Conservation (phyloP, 2,888 invertebrate species). For the Holacanthella duospinosa region DNA sequence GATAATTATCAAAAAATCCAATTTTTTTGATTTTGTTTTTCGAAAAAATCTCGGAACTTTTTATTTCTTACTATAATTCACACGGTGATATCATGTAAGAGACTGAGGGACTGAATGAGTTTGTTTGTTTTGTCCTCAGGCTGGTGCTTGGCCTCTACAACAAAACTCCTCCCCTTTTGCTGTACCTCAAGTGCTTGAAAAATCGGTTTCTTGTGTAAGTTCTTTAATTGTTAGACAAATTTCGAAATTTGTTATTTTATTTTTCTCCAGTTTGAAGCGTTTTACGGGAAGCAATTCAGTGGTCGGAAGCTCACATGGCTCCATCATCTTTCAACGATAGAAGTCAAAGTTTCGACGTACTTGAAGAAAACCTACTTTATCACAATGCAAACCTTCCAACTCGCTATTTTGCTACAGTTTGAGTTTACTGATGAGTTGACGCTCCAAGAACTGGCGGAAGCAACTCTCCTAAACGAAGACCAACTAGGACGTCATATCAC, state of each 20-base stretch:
- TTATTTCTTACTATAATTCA: too few species aligned
- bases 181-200: slow-evolving; percentile 79
- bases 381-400: slow-evolving; percentile 81
- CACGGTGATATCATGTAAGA: too few species aligned
- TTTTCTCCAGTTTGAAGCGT: slow-evolving; percentile 72
- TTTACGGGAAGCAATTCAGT: slow-evolving; percentile 77
- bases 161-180: slow-evolving; percentile 68
- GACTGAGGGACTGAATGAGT: too few species aligned
- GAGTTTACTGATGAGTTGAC: slow-evolving; percentile 58
- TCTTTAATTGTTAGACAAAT: too few species aligned
- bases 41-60: too few species aligned
- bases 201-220: slow-evolving; percentile 63
- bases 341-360: slow-evolving; percentile 60
- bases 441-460: slow-evolving; percentile 59
- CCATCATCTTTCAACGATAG: slow-evolving; percentile 82
- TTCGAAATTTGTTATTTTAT: slow-evolving; percentile 18
- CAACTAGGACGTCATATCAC: slow-evolving; percentile 73
- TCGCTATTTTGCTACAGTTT: slow-evolving; percentile 69
- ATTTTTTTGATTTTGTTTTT: too few species aligned
- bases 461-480: slow-evolving; percentile 68
- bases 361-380: slow-evolving; percentile 72
- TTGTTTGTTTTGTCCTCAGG: too few species aligned
- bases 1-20: too few species aligned
- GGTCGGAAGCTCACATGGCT: slow-evolving; percentile 95
- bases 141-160: slow-evolving; percentile 92